phyloP scores from a whole-genome alignment of 1,140 invertebrate species.

The Drosophila fuyamai region DNA sequence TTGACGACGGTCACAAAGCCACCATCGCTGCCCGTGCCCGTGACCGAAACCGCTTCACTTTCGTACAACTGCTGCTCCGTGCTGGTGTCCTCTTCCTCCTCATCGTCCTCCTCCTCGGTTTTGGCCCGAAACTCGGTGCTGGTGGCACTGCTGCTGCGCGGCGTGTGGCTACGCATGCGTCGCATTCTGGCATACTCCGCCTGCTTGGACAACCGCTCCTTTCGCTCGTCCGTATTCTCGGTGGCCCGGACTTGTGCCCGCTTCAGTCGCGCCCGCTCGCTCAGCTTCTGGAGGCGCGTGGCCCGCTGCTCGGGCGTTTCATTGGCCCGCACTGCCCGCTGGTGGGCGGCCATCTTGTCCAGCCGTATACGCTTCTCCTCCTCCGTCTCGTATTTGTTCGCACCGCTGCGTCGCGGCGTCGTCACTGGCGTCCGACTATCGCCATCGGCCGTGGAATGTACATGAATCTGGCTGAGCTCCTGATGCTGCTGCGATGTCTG shows the following conservation, averaged over 20 bases:
- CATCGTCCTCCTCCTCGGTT: slow-evolving; percentile 57
- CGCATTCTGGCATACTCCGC: slow-evolving; percentile 81
- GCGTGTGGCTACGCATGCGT: slow-evolving; percentile 76
- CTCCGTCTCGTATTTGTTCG: slow-evolving; percentile 78
- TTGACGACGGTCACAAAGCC: slow-evolving; percentile 63
- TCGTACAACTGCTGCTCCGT: slow-evolving; percentile 73
- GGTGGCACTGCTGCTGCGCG: slow-evolving; percentile 66
- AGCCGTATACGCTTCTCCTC: slow-evolving; percentile 78
- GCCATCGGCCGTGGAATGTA: slow-evolving; percentile 76
- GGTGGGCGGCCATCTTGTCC: slow-evolving; percentile 84
- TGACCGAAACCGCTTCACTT: slow-evolving; percentile 37
- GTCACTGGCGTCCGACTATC: slow-evolving; percentile 26
- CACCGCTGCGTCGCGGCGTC: slow-evolving; percentile 61
- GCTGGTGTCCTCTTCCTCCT: slow-evolving; percentile 40
- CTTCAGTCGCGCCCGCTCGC: slow-evolving; percentile 78
- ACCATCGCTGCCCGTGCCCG: slow-evolving; percentile 32
- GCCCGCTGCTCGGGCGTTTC: slow-evolving; percentile 86
- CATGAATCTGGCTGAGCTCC: slow-evolving; percentile 55
- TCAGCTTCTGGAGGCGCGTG: slow-evolving; percentile 82
- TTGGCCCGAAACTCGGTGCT: slow-evolving; percentile 69
- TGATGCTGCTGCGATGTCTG: slow-evolving; percentile 43
- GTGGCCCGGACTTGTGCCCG: slow-evolving; percentile 77
- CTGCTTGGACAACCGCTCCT: slow-evolving; percentile 76
- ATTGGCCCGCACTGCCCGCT: slow-evolving; percentile 85
- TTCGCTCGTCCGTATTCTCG: slow-evolving; percentile 78